Percentiles rank a stretch among this genome's conserved stretches.
phyloP scores from a whole-genome alignment of 2,113 vertebrate species.

The Anser brachyrhynchus region DNA sequence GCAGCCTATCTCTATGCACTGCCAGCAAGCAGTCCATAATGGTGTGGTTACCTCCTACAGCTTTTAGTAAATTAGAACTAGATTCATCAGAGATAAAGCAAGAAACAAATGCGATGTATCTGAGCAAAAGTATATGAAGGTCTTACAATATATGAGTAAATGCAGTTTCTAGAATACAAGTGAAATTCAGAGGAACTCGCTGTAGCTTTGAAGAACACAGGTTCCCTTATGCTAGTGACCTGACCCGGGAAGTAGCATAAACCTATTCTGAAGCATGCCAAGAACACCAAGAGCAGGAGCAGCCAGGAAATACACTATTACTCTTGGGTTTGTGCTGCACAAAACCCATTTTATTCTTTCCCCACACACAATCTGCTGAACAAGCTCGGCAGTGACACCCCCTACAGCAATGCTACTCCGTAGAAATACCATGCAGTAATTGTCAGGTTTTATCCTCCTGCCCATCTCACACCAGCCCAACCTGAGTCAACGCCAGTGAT shows the following conservation, averaged over 20 bases:
- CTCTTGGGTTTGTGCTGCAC: neutral
- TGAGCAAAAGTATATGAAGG: neutral
- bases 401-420: neutral
- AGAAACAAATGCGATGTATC: neutral
- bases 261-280: neutral
- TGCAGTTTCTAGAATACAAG: neutral
- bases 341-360: neutral
- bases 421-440: neutral
- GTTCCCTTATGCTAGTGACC: fast-evolving
- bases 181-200: neutral
- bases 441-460: neutral
- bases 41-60: fast-evolving
- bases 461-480: neutral
- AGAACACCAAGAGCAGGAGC: neutral
- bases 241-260: neutral
- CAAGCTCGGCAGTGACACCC: no score
- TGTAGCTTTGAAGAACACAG: fast-evolving
- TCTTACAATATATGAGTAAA: neutral
- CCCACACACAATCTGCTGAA: neutral
- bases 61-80: neutral
- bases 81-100: neutral
- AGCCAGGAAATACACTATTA: neutral
- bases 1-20: fast-evolving
- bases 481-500: neutral
- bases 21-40: neutral